These are phyloP conservation scores for Drosophila eugracilis DNA, from an alignment of 1,140 invertebrate species.

Conservation along the genomic window DNA sequence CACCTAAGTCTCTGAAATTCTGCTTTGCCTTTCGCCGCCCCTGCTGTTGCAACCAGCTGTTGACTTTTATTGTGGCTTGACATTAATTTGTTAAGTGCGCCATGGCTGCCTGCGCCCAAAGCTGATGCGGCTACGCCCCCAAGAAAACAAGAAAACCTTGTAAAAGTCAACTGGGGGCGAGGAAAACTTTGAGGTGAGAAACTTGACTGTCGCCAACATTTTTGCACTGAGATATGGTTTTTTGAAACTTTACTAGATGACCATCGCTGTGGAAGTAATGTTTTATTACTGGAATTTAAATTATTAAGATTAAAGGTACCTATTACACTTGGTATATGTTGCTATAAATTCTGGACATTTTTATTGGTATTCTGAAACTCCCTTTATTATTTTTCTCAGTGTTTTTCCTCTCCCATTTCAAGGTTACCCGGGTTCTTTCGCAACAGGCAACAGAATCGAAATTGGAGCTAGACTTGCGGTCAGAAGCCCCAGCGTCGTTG, in stretches of 20 bases:
- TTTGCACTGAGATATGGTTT: background rate
- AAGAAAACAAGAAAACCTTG: slow-evolving; percentile 16
- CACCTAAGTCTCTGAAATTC: slow-evolving; percentile 22
- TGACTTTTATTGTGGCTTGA: slow-evolving; percentile 83
- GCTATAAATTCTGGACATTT: no score
- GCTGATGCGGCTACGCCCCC: slow-evolving; percentile 6
- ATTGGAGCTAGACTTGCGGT: slow-evolving; percentile 7
- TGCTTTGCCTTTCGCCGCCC: slow-evolving; percentile 45
- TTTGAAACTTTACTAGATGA: background rate
- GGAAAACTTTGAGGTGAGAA: slow-evolving; percentile 56
- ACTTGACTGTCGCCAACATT: slow-evolving; percentile 4
- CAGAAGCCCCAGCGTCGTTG: slow-evolving; percentile 13
- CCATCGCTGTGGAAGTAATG: no score
- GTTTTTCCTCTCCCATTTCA: background rate
- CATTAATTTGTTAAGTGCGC: slow-evolving; percentile 83
- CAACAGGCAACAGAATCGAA: background rate
- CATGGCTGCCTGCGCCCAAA: slow-evolving; percentile 32
- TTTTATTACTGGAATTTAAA: no score
- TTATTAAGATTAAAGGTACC: no score
- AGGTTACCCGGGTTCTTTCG: background rate
- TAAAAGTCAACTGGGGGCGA: slow-evolving; percentile 38
- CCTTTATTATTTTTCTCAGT: background rate
- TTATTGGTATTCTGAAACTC: no score
- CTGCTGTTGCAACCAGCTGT: slow-evolving; percentile 62
- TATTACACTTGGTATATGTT: no score